Conservation (phyloP, 2,113 vertebrate genomes). For the Eptesicus fuscus region DNA sequence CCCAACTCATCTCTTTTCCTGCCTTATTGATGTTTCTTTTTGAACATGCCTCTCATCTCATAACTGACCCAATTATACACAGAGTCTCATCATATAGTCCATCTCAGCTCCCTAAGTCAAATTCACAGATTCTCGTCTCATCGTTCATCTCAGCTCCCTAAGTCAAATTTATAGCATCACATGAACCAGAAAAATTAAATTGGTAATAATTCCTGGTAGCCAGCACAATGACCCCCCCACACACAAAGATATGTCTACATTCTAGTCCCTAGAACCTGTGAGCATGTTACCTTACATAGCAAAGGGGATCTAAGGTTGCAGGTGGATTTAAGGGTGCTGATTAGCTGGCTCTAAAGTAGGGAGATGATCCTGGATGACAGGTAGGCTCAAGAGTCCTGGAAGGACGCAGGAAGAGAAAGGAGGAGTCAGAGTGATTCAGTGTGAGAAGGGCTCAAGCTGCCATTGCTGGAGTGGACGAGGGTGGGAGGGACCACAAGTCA, state of each 20-base stretch:
- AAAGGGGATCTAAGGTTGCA: background rate
- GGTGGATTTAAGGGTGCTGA: background rate
- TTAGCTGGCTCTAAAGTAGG: background rate
- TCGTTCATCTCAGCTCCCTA: background rate
- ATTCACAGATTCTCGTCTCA: background rate
- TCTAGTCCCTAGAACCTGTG: background rate
- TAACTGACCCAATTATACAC: background rate
- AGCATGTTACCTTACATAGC: background rate
- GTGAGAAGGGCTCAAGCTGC: background rate
- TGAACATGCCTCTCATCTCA: background rate
- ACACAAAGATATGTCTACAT: background rate
- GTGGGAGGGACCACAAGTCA: background rate
- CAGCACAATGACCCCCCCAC: background rate
- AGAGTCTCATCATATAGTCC: background rate
- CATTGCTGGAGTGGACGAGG: background rate
- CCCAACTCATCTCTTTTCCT: background rate
- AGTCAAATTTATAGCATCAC: background rate
- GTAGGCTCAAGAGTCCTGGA: background rate
- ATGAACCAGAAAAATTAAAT: slow-evolving; percentile 9
- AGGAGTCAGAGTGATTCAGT: background rate
- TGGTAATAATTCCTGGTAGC: background rate
- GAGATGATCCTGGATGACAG: background rate
- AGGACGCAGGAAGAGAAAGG: background rate
- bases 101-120: background rate
- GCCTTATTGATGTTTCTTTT: background rate